Percentiles rank a stretch among this genome's conserved stretches.
These are phyloP conservation scores for Phortica okadai DNA, from an alignment of 2,888 invertebrate species.

Conservation along the genomic window DNA sequence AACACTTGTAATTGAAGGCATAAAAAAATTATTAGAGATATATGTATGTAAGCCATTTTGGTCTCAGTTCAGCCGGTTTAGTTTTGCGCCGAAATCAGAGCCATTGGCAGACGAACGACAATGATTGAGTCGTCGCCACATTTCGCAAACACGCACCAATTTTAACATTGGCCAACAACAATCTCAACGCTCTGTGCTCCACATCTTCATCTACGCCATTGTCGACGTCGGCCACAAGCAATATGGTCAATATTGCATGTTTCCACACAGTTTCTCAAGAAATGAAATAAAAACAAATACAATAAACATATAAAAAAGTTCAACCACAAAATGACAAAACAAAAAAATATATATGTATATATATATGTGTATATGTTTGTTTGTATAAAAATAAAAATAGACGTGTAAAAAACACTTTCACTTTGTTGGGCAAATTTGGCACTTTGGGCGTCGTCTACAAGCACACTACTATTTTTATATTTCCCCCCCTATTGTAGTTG, in stretches of 20 bases:
- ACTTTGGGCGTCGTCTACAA: conserved; percentile 52
- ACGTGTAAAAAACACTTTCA: conserved; percentile 55
- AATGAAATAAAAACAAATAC: conserved; percentile 42
- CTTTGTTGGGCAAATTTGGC: conserved; percentile 47
- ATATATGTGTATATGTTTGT: neutral
- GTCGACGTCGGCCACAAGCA: neutral
- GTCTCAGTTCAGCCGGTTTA: no score
- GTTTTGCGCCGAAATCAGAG: no score
- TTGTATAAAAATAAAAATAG: neutral
- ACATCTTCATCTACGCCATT: no score
- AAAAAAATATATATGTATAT: neutral
- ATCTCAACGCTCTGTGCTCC: no score
- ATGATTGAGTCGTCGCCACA: no score
- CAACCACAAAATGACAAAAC: conserved; percentile 24
- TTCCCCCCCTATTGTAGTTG: neutral
- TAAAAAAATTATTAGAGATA: no score
- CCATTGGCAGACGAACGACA: no score
- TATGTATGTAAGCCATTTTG: no score
- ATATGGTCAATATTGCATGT: conserved; percentile 41
- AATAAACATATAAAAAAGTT: conserved; percentile 2
- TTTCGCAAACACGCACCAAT: no score
- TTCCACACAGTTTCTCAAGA: conserved; percentile 43
- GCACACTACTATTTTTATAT: conserved; percentile 48
- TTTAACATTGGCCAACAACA: no score
- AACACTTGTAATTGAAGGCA: no score